Conservation (phyloP, 2,113 vertebrate genomes). For the Gymnorhina tibicen region DNA sequence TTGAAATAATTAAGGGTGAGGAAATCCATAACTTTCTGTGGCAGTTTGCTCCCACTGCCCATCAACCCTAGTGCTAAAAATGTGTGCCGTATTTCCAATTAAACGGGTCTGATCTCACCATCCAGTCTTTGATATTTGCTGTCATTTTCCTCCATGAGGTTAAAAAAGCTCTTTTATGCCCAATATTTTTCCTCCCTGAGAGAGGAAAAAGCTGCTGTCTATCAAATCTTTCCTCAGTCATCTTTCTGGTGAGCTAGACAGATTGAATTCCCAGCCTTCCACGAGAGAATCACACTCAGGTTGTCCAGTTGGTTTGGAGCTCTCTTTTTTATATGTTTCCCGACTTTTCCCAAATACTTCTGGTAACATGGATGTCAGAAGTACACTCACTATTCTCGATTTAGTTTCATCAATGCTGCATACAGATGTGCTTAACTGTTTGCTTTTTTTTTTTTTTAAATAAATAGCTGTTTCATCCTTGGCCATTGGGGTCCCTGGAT, state of each 20-base stretch:
- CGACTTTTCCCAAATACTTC: not conserved
- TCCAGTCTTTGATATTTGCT: not conserved
- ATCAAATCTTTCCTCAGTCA: not conserved
- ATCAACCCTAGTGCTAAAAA: not conserved
- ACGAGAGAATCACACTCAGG: not conserved
- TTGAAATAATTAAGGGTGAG: constrained; percentile 20
- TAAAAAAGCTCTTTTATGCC: not conserved
- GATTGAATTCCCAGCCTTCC: not conserved
- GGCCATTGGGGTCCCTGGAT: not conserved
- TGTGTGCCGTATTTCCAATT: not conserved
- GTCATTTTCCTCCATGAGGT: not conserved
- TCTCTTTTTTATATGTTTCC: not conserved
- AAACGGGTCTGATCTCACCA: not conserved
- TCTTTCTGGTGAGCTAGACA: not conserved
- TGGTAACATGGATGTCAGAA: not conserved
- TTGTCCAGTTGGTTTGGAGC: not conserved
- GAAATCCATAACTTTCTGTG: constrained; percentile 11
- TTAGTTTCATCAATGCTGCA: not conserved
- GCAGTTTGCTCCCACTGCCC: not conserved
- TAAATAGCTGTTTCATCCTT: not conserved
- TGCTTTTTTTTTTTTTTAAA: not conserved
- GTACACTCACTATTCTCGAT: not conserved
- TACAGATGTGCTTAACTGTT: not conserved
- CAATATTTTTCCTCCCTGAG: not conserved
- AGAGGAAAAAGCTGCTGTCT: not conserved